Percentiles rank a stretch among this genome's conserved stretches.
phyloP scores from a whole-genome alignment of 2,888 invertebrate species.

The Mythimna albipuncta region DNA sequence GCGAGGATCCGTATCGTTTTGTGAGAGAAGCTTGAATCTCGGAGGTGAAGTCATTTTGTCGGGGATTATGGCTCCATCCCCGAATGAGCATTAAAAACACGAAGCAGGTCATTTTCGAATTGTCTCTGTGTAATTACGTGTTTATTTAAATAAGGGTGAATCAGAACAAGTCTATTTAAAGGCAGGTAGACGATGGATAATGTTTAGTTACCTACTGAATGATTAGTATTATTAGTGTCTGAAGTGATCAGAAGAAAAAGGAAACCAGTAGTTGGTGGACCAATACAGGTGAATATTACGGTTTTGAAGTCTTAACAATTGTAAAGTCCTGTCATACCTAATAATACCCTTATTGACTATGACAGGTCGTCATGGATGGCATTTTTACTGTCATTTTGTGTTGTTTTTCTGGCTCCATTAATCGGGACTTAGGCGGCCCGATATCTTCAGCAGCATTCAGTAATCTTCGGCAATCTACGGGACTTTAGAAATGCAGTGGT shows the following conservation, averaged over 20 bases:
- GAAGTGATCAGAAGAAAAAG: neutral
- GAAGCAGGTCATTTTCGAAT: constrained; percentile 72
- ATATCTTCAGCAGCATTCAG: no score
- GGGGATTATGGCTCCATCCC: constrained; percentile 78
- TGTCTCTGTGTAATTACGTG: constrained; percentile 66
- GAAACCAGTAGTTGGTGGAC: neutral
- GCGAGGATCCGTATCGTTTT: constrained; percentile 77
- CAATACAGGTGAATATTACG: neutral
- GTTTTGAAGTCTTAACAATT: neutral
- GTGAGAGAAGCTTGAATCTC: constrained; percentile 76
- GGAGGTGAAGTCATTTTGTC: constrained; percentile 78
- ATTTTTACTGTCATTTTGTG: neutral
- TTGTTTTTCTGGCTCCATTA: no score
- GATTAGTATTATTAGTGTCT: no score
- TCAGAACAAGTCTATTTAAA: constrained; percentile 5
- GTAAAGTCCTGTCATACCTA: no score
- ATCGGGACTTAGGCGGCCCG: no score
- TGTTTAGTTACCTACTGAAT: neutral
- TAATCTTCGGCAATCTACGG: no score
- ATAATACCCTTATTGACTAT: no score
- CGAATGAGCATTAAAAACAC: constrained; percentile 77
- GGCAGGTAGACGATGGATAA: no score
- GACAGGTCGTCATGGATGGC: neutral
- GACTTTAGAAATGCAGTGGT: no score
- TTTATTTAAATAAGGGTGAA: constrained; percentile 56